Percentiles rank a stretch among this genome's conserved stretches.
Conservation (phyloP, 2,888 invertebrate species). For the Emmelina monodactyla region DNA sequence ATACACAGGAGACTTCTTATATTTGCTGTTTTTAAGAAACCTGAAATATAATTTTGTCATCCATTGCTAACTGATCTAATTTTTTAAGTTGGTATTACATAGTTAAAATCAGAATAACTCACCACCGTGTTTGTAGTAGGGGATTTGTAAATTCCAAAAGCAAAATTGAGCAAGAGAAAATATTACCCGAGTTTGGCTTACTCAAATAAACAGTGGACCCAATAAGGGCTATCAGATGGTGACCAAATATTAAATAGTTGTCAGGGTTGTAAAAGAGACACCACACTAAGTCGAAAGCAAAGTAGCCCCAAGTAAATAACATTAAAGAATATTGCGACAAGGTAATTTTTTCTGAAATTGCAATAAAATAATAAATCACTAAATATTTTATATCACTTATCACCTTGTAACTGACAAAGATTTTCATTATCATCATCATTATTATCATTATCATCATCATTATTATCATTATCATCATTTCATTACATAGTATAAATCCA, state of each 20-base stretch:
- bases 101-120: conserved; percentile 12
- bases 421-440: too few relatives aligned
- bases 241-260: conserved; percentile 57
- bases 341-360: conserved; percentile 34
- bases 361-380: too few relatives aligned
- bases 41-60: conserved; percentile 26
- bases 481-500: too few relatives aligned
- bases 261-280: conserved; percentile 59
- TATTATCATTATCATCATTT: too few relatives aligned
- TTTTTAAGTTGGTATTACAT: neutral
- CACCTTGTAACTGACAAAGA: too few relatives aligned
- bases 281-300: conserved; percentile 69
- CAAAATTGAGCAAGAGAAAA: conserved; percentile 61
- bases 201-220: conserved; percentile 59
- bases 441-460: too few relatives aligned
- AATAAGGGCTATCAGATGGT: conserved; percentile 58
- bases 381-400: too few relatives aligned
- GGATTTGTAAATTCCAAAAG: conserved; percentile 70
- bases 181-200: conserved; percentile 57
- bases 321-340: conserved; percentile 48
- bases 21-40: conserved; percentile 60
- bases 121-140: conserved; percentile 69
- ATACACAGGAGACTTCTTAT: conserved; percentile 45
- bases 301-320: conserved; percentile 69
- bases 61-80: too few relatives aligned